Evolutionary conservation across 2,797 vertebrate genomes (phyloP).

Genomic region (Centropyge bicolor): DNA sequence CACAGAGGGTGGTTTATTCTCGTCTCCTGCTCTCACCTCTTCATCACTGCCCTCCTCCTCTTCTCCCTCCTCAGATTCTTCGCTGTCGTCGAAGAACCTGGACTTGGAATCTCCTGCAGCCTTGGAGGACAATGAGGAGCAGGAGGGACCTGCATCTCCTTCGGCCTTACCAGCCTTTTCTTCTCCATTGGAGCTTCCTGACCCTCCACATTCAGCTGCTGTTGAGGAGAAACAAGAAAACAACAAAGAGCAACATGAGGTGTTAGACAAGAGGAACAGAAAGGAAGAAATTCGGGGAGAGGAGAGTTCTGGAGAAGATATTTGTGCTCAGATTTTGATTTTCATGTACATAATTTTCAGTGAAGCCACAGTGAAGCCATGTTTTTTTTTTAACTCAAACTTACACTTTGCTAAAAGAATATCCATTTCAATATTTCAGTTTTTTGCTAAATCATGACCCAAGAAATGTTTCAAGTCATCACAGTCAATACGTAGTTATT

Average conservation of each 20-base stretch:
- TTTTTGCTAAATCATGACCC: not conserved
- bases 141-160: constrained; percentile 95
- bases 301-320: not conserved
- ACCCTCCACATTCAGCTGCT: constrained; percentile 60
- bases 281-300: not conserved
- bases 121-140: constrained; percentile 92
- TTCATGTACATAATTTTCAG: not conserved
- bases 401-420: no score
- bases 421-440: not conserved
- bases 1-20: not conserved
- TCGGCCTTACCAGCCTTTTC: constrained; percentile 86
- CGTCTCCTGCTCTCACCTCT: constrained; percentile 76
- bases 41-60: constrained; percentile 89
- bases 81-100: constrained; percentile 98
- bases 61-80: constrained; percentile 95
- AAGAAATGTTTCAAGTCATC: not conserved
- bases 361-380: not conserved
- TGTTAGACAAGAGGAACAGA: not conserved
- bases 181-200: constrained; percentile 80
- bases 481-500: not conserved
- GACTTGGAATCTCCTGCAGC: constrained; percentile 91
- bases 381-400: not conserved
- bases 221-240: not conserved
- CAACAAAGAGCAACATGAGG: not conserved
- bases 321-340: not conserved